Evolutionary conservation across 2,113 vertebrate species (phyloP), one percentile per base, ranked within the genome.

Genomic region (Condylura cristata): DNA sequence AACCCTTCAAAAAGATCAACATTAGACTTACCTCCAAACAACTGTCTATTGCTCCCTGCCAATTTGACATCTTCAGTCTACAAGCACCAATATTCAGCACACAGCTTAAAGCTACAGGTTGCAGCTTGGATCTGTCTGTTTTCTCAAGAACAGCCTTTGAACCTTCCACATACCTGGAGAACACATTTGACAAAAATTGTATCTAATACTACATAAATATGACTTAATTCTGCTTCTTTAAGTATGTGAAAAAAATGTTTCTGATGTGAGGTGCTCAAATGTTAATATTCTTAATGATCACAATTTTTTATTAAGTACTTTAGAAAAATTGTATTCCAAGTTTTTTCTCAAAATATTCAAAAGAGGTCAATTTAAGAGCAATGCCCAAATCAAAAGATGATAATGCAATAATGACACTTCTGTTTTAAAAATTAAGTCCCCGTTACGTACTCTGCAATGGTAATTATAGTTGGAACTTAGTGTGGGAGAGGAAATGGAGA

Each of bases 1-100:
- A 41, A 68, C n/a, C 18, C 26, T 78, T 58, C 24, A 60, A 86
- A 89, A 86, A 56, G 8, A 46, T 53, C 46, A 48, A 51, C 14
- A 56, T 74, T 80, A 80, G n/a, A 80, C 86, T 97, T 98, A 99
- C 99, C 99, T 99, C 98, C 70, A 98, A 97, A 96, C 99, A 99
- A 97, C 98, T 99, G 70, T 99, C 99, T 56, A 99, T 68, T 3
- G 99, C 99, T 2, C 99, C 99, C 97, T 99, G 98, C 99, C 99
- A 99, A 82, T 99, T 98, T 8, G 96, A 98, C 96, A 99, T 96
- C 97, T 99, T 99, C 95, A 99, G 98, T 91, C 99, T 99, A 96
- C 99, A 99, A 24, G 99, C 99, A 0, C 99, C 99, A 0, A 99
- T 99, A 98, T 99, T 99, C 95, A 99, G 98, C 87, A 99, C 95